Evolutionary conservation across 2,888 invertebrate species (phyloP).

Genomic region (Abrostola triplasia): DNA sequence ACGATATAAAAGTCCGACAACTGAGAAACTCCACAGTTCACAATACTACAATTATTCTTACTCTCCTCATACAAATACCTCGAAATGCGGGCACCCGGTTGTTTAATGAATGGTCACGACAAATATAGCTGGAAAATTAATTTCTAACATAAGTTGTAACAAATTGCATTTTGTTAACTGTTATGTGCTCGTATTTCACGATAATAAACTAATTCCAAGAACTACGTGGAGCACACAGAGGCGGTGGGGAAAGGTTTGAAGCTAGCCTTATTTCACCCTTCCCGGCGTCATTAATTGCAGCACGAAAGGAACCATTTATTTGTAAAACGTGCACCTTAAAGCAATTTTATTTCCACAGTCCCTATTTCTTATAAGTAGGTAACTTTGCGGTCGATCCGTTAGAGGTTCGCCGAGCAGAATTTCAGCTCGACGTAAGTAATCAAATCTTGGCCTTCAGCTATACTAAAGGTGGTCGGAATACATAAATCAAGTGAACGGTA

Average conservation of each 20-base stretch:
- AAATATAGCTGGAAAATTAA: neutral
- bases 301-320: slow-evolving; percentile 63
- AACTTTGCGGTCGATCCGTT: slow-evolving; percentile 68
- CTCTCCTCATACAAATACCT: neutral
- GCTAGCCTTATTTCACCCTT: slow-evolving; percentile 59
- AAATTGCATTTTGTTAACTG: slow-evolving; percentile 30
- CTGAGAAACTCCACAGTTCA: neutral
- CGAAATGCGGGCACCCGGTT: neutral
- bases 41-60: neutral
- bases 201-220: slow-evolving; percentile 53
- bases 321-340: slow-evolving; percentile 61
- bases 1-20: neutral
- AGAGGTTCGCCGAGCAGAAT: slow-evolving; percentile 69
- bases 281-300: slow-evolving; percentile 65
- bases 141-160: slow-evolving; percentile 8
- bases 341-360: slow-evolving; percentile 58
- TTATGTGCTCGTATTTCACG: slow-evolving; percentile 39
- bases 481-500: slow-evolving; percentile 83
- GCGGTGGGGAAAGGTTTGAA: slow-evolving; percentile 52
- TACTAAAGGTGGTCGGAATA: slow-evolving; percentile 81
- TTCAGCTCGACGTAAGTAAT: slow-evolving; percentile 75
- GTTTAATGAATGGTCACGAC: neutral
- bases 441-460: slow-evolving; percentile 77
- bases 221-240: slow-evolving; percentile 50
- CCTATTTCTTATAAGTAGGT: slow-evolving; percentile 59